Evolutionary conservation across 2,113 vertebrate species (phyloP).

Genomic region (Myxocyprinus asiaticus): DNA sequence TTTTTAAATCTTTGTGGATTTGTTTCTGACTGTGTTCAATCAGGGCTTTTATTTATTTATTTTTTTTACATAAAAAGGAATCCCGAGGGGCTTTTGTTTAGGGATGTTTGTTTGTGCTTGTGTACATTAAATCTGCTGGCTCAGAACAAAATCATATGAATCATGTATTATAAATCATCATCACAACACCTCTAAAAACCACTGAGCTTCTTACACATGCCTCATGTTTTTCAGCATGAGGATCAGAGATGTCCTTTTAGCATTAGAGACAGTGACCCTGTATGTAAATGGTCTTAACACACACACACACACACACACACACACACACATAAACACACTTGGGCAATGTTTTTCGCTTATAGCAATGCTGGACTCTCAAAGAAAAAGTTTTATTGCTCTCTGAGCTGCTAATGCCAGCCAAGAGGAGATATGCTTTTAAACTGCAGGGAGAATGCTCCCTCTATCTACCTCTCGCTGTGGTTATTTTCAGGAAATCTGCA

Average conservation of each 20-base stretch:
- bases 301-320: neutral
- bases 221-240: neutral
- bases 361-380: constrained; percentile 21
- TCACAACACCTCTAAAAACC: neutral
- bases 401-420: constrained; percentile 28
- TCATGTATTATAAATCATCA: neutral
- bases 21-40: neutral
- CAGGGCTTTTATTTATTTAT: neutral
- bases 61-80: neutral
- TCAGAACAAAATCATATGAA: neutral
- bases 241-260: constrained; percentile 7
- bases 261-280: constrained; percentile 25
- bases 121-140: neutral
- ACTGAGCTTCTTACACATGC: neutral
- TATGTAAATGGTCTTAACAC: neutral
- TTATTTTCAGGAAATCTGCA: constrained; percentile 28
- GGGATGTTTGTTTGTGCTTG: neutral
- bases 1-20: neutral
- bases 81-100: neutral
- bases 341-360: constrained; percentile 16
- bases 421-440: constrained; percentile 31
- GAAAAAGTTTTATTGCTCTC: constrained; percentile 32
- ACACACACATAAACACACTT: neutral
- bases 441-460: neutral
- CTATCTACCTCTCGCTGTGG: neutral